Evolutionary conservation across 1,140 invertebrate genomes (phyloP).

Genomic region (Periplaneta americana): DNA sequence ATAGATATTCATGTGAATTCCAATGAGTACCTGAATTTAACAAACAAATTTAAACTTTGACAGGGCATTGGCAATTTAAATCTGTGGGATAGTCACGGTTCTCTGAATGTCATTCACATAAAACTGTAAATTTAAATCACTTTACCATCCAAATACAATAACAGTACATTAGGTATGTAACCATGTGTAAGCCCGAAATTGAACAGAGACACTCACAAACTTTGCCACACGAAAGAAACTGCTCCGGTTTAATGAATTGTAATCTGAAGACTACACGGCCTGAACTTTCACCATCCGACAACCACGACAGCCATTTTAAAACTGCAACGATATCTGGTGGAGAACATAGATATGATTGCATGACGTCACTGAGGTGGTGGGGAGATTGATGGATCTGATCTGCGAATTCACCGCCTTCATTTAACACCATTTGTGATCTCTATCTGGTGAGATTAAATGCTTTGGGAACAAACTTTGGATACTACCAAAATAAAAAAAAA

Average conservation of each 20-base stretch:
- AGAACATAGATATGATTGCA: not conserved
- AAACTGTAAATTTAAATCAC: not conserved
- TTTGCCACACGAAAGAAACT: not conserved
- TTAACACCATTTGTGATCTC: no score
- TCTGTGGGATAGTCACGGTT: not conserved
- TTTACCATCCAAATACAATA: not conserved
- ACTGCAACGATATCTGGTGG: conserved; percentile 14
- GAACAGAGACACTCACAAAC: not conserved
- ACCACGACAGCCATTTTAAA: conserved; percentile 9
- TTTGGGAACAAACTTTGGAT: no score
- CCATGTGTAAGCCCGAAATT: no score
- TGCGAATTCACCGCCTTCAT: no score
- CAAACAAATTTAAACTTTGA: not conserved
- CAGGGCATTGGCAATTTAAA: not conserved
- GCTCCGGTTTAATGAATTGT: not conserved
- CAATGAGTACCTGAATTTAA: not conserved
- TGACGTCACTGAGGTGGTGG: not conserved
- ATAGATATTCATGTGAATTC: not conserved
- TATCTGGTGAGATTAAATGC: no score
- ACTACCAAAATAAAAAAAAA: no score
- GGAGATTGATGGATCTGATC: no score
- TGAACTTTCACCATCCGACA: conserved; percentile 2
- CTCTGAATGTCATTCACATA: not conserved
- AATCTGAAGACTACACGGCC: not conserved
- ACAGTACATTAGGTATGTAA: not conserved